phyloP scores from a whole-genome alignment of 2,888 invertebrate species.

The Phyllotreta cruciferae region DNA sequence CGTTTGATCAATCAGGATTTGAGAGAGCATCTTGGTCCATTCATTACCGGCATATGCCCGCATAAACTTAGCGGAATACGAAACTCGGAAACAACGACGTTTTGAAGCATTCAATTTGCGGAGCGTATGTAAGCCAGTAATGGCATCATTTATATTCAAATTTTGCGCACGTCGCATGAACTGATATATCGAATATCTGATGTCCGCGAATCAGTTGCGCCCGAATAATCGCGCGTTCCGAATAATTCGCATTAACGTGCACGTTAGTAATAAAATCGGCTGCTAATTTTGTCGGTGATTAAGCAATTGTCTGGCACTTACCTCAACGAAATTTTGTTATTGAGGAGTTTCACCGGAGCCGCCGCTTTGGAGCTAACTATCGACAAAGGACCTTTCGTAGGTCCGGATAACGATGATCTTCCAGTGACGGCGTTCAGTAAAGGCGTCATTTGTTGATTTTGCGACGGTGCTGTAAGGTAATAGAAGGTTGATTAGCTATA shows the following conservation, averaged over 20 bases:
- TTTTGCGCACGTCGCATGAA: constrained; percentile 9
- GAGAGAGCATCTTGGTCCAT: neutral
- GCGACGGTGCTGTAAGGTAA: constrained; percentile 34
- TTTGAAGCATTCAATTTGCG: constrained; percentile 6
- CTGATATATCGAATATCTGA: constrained; percentile 1
- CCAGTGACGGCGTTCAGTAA: constrained; percentile 42
- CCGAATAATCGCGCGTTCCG: neutral
- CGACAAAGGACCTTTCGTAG: constrained; percentile 42
- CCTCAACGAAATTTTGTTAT: constrained; percentile 56
- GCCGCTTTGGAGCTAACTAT: constrained; percentile 39
- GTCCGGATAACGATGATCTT: constrained; percentile 48
- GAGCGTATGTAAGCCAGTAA: constrained; percentile 1
- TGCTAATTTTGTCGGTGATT: too few relatives aligned
- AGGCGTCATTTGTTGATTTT: constrained; percentile 52
- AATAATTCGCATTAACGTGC: too few relatives aligned
- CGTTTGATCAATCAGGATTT: neutral
- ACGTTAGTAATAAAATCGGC: too few relatives aligned
- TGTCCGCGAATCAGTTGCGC: constrained; percentile 1
- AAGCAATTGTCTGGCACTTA: constrained; percentile 38
- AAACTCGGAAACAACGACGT: neutral
- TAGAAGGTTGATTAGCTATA: neutral
- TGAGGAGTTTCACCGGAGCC: constrained; percentile 46
- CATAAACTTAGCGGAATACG: constrained; percentile 1
- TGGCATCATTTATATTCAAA: constrained; percentile 16
- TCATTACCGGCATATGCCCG: neutral